Base-by-base conservation (phyloP, 2,113 vertebrate species). In the Pachypanchax playfairii region DNA sequence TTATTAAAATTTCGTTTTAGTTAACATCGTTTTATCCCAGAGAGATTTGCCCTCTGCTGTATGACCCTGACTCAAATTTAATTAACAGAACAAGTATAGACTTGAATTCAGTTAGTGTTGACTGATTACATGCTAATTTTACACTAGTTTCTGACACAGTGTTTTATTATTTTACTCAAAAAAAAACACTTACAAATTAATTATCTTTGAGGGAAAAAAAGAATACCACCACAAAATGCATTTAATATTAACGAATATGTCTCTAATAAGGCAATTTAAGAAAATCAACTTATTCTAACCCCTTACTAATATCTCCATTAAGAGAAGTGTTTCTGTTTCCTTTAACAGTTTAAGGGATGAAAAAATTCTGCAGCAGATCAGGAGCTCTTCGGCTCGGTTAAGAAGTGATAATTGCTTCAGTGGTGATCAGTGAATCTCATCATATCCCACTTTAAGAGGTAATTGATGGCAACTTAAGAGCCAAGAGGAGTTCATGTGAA, bases 341-440 rank as follows among this genome's bases (percentile, higher is more conserved):
- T 65, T 55, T 47, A 70, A 68, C 46, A 58, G 60, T 57, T 58
- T 73, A 65, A 36, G 43, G 2, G 20, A 31, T 53, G 65, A 57
- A 66, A 75, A 70, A 60, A 75, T 70, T 73, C 60, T 62, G 73
- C 69, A 8, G 28, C 18, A 24, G 49, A 55, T 72, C 72, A 60
- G 47, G 38, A 77, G 71, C 17, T 33, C 62, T 60, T 66, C 41
- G 11, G 64, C 67, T 56, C 42, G 54, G 48, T 63, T 47, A 64
- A 39, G 36, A 64, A 65, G 59, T 43, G 57, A 70, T 83, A 82
- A 73, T 64, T 66, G 57, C 65, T 68, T 76, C 64, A 51, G 47
- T 8, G 44, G 22, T 44, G 36, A 80, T 64, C 39, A 53, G 26
- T 24, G 51, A 53, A 55, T 61, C 49, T 50, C 64, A 66, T 71